A percentile compares a stretch with the other conserved stretches of the same genome.
Conservation (phyloP, 2,888 invertebrate genomes). For the Drosophila seclusa region DNA sequence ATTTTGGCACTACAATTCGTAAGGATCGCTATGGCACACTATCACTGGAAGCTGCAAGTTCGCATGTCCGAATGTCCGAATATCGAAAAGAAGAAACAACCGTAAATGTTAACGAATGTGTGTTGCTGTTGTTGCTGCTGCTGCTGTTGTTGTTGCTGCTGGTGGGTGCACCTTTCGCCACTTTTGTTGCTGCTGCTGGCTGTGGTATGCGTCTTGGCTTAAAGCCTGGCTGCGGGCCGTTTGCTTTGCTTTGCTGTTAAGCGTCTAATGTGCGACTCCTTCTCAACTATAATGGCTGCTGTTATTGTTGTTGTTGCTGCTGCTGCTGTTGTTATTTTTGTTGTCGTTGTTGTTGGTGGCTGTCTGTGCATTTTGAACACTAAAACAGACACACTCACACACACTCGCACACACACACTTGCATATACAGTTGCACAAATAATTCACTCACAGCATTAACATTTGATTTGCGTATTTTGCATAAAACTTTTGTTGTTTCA, state of each 20-base stretch:
- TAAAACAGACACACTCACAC: constrained; percentile 18
- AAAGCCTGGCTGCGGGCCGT: constrained; percentile 42
- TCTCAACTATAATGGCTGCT: constrained; percentile 39
- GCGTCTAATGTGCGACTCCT: constrained; percentile 56
- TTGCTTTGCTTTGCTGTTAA: constrained; percentile 40
- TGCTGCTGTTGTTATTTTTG: constrained; percentile 36
- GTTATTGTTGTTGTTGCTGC: constrained; percentile 36
- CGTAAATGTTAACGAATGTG: constrained; percentile 38
- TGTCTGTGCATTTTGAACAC: constrained; percentile 68
- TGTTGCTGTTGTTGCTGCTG: constrained; percentile 24
- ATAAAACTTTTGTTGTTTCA: constrained; percentile 59
- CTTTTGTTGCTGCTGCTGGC: constrained; percentile 48
- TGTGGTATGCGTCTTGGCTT: constrained; percentile 47
- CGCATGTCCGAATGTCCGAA: constrained; percentile 28
- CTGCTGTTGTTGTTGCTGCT: constrained; percentile 46
- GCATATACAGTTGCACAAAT: constrained; percentile 16
- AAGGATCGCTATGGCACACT: constrained; percentile 62
- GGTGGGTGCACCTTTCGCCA: constrained; percentile 80
- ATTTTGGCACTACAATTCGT: constrained; percentile 62
- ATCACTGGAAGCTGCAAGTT: constrained; percentile 44
- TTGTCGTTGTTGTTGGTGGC: constrained; percentile 39
- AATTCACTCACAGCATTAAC: constrained; percentile 48
- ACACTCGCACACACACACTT: constrained; percentile 1
- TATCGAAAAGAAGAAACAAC: constrained; percentile 26
- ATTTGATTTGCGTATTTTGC: constrained; percentile 61